Evolutionary conservation across 2,797 vertebrate genomes (phyloP), one percentile per base, ranked within the genome.

Genomic region (Gobio occitaniae): DNA sequence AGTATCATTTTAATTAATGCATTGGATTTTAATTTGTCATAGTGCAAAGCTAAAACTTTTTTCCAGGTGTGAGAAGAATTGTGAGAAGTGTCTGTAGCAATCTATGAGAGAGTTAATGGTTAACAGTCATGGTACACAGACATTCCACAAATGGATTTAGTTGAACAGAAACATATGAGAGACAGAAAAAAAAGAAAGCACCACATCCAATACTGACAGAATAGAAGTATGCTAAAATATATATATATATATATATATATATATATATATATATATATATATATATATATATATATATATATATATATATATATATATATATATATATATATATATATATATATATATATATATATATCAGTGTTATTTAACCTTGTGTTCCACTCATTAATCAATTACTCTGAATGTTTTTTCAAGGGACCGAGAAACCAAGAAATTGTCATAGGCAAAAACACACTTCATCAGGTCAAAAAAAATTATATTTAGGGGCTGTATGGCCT

Each of bases 151-250:
- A 87, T 48, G 85, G 91, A 90, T 87, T 84, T 84, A 47, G 75
- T 89, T 93, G 93, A 93, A 90, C 48, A 90, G 89, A 93, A 94
- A 87, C 93, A 94, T 90, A 93, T 93, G 92, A 90, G 44, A 21
- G 21, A 10, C 21, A 15, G 13, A 65, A 21, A 19, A 32, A 83
- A 44, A 36, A 32, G 36, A 36, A 25, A 44, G 54, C 38, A 63
- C 74, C 36, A 12, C n/a, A 12, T 63, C 25, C 59, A 32, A 25
- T 36, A 50, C 19, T 38, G 38, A 44, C 32, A 11, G 52, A 78
- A 77, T 44, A 84, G 78, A 59, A 3, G 13, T 21, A 32, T 59
- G 13, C 12, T 44, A 44, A 1, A 32, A 32, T 2, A 32, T 32
- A 63, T 11, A 6, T n/a, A 56, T 9, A 9, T 13, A 54, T 10